phyloP scores from a whole-genome alignment of 1,140 invertebrate genomes.

The Cepaea nemoralis region DNA sequence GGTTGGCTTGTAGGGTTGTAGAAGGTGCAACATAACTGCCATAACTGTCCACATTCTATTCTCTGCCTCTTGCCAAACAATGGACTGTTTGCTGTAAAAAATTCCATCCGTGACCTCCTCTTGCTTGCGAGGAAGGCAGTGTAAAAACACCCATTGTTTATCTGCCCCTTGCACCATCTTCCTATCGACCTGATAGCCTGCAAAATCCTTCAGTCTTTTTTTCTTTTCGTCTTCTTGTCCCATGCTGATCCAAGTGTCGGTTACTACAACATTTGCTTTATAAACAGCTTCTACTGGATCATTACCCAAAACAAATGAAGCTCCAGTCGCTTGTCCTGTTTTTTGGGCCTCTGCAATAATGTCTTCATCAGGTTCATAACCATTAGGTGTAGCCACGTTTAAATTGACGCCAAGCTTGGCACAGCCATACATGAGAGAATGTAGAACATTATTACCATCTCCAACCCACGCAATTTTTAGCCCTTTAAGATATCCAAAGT shows the following conservation, averaged over 20 bases:
- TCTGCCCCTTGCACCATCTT: constrained; percentile 56
- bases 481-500: constrained; percentile 59
- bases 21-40: constrained; percentile 47
- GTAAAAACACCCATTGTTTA: constrained; percentile 57
- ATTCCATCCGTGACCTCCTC: constrained; percentile 63
- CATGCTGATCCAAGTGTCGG: constrained; percentile 65
- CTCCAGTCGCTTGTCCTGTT: constrained; percentile 43
- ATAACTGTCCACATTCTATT: constrained; percentile 66
- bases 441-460: constrained; percentile 62
- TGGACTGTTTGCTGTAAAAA: constrained; percentile 54
- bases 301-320: constrained; percentile 50
- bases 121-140: constrained; percentile 59
- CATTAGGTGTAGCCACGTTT: constrained; percentile 54
- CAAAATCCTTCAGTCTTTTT: constrained; percentile 54
- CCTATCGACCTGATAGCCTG: constrained; percentile 56
- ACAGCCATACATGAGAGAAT: constrained; percentile 63
- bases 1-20: constrained; percentile 43
- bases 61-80: constrained; percentile 64
- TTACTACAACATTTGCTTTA: constrained; percentile 57
- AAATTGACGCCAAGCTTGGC: constrained; percentile 62
- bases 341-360: constrained; percentile 44
- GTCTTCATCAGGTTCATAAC: constrained; percentile 50
- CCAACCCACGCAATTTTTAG: constrained; percentile 61
- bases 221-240: constrained; percentile 59
- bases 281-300: constrained; percentile 61